phyloP scores from a whole-genome alignment of 2,888 invertebrate species.

The Cotesia congregata region DNA sequence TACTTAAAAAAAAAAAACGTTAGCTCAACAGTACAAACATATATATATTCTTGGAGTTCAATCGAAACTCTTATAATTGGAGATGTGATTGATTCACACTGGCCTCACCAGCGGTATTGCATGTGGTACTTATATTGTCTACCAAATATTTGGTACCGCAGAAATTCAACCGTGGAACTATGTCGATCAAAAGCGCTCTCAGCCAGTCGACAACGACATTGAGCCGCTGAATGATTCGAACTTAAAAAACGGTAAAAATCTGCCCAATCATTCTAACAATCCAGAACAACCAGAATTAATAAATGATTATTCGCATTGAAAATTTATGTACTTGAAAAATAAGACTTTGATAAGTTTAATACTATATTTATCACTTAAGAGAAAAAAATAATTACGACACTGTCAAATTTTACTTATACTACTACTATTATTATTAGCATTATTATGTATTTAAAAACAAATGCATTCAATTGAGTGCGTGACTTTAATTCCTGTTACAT shows the following conservation, averaged over 20 bases:
- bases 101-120: conserved; percentile 75
- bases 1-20: neutral
- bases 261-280: conserved; percentile 48
- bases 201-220: conserved; percentile 60
- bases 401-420: neutral
- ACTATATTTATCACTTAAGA: neutral
- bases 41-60: neutral
- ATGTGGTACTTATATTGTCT: conserved; percentile 76
- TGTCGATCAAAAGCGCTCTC: conserved; percentile 66
- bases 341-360: neutral
- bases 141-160: conserved; percentile 78
- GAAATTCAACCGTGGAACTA: conserved; percentile 75
- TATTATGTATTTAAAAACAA: conserved; percentile 12
- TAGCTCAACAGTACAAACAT: neutral
- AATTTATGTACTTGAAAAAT: conserved; percentile 7
- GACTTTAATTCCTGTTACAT: conserved; percentile 16
- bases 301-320: neutral
- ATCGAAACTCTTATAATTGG: neutral
- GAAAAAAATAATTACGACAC: neutral
- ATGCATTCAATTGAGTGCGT: conserved; percentile 25
- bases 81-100: neutral
- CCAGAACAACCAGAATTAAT: conserved; percentile 54
- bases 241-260: conserved; percentile 55
- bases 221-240: conserved; percentile 62
- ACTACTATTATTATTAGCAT: neutral